Conservation (phyloP, 2,113 vertebrate genomes). For the zebrafish (Danio rerio) region DNA sequence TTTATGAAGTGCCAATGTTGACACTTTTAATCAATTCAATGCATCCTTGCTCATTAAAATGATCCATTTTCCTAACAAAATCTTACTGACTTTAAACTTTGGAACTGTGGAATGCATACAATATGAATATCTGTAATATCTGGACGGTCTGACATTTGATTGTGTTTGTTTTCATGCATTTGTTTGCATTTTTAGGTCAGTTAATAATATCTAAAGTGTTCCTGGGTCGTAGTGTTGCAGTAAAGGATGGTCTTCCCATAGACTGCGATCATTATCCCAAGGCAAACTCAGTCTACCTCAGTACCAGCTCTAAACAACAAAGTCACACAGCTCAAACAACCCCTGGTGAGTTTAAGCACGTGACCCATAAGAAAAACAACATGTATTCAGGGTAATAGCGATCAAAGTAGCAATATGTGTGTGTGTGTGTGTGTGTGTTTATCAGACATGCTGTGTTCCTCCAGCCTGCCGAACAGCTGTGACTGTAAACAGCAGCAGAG, state of each 20-base stretch:
- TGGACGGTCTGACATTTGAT: neutral
- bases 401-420: neutral
- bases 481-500: conserved; percentile 69
- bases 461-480: conserved; percentile 62
- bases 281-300: conserved; percentile 79
- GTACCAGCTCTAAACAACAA: conserved; percentile 65
- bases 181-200: conserved; percentile 70
- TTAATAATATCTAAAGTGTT: conserved; percentile 83
- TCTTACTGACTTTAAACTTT: neutral
- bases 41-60: neutral
- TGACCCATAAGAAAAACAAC: conserved; percentile 10
- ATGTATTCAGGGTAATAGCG: neutral
- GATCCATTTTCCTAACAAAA: neutral
- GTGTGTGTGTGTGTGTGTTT: conserved; percentile 30
- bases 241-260: conserved; percentile 64
- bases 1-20: no score
- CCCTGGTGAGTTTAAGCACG: neutral
- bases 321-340: conserved; percentile 52
- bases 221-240: conserved; percentile 75
- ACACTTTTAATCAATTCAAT: neutral
- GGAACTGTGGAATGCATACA: neutral
- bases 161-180: conserved; percentile 11
- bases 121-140: neutral
- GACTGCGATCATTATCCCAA: conserved; percentile 70
- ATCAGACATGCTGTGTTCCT: conserved; percentile 59